phyloP scores from a whole-genome alignment of 2,113 vertebrate genomes.

The Sturnira hondurensis region DNA sequence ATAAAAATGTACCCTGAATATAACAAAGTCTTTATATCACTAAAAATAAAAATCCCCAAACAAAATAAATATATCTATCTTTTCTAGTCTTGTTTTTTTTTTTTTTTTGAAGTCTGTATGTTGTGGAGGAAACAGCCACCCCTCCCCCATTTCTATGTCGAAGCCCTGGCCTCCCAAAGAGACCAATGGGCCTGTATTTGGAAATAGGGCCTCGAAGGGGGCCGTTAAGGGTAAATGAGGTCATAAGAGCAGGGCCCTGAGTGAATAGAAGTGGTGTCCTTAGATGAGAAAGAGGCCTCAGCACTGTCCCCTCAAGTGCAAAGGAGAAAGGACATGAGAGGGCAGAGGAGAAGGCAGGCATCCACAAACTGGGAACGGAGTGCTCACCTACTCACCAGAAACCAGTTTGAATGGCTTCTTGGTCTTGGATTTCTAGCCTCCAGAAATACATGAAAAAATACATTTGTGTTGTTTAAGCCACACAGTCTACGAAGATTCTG shows the following conservation, averaged over 20 bases:
- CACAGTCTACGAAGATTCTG: neutral
- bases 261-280: rapidly evolving
- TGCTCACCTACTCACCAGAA: neutral
- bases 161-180: neutral
- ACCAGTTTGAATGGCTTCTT: neutral
- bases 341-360: neutral
- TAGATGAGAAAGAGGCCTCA: neutral
- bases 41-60: neutral
- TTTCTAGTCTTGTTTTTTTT: neutral
- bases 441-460: neutral
- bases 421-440: neutral
- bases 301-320: rapidly evolving
- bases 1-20: neutral
- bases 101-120: neutral
- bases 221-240: neutral
- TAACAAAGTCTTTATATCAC: neutral
- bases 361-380: neutral
- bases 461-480: neutral
- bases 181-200: neutral
- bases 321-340: neutral
- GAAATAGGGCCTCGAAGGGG: neutral
- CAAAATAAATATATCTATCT: neutral
- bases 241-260: neutral
- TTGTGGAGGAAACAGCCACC: neutral
- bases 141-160: too few relatives aligned